phyloP scores from a whole-genome alignment of 2,113 vertebrate genomes.

The Elanoides forficatus region DNA sequence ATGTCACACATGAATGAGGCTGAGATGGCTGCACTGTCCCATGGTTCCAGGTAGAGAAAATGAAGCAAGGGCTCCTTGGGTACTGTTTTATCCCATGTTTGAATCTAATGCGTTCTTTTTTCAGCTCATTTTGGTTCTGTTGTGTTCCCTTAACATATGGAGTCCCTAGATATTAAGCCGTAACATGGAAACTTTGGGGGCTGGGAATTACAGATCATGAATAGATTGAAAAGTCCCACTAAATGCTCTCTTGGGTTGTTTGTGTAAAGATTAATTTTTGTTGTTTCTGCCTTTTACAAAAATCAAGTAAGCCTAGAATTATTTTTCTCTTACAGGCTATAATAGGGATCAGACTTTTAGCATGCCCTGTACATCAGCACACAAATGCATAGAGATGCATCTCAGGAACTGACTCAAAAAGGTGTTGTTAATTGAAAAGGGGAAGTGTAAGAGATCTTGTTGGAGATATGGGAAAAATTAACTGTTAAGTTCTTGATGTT shows the following conservation, averaged over 20 bases:
- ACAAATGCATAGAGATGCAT: slow-evolving; percentile 17
- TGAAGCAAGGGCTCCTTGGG: slow-evolving; percentile 71
- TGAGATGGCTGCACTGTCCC: slow-evolving; percentile 76
- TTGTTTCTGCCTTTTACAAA: slow-evolving; percentile 69
- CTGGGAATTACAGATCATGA: slow-evolving; percentile 78
- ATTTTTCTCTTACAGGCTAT: slow-evolving; percentile 52
- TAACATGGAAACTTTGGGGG: slow-evolving; percentile 76
- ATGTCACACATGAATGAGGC: slow-evolving; percentile 82
- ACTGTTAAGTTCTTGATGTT: slow-evolving; percentile 50
- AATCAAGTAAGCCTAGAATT: slow-evolving; percentile 68
- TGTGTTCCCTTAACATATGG: slow-evolving; percentile 82
- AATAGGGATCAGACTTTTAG: slow-evolving; percentile 57
- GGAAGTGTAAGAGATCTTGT: slow-evolving; percentile 48
- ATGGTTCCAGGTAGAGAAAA: slow-evolving; percentile 80
- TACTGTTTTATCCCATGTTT: slow-evolving; percentile 69
- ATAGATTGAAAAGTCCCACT: slow-evolving; percentile 80
- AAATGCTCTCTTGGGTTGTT: slow-evolving; percentile 72
- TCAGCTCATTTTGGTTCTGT: slow-evolving; percentile 76
- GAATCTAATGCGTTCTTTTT: slow-evolving; percentile 71
- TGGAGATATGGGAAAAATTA: slow-evolving; percentile 39
- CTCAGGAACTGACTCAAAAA: slow-evolving; percentile 12
- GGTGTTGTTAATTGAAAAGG: slow-evolving; percentile 64
- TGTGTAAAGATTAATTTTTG: slow-evolving; percentile 72
- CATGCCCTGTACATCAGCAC: background rate
- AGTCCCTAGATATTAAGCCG: slow-evolving; percentile 72